A percentile compares a stretch with the other conserved stretches of the same genome.
Conservation (phyloP, 92 coral and sea anemone genomes). For the Siderastrea radians region DNA sequence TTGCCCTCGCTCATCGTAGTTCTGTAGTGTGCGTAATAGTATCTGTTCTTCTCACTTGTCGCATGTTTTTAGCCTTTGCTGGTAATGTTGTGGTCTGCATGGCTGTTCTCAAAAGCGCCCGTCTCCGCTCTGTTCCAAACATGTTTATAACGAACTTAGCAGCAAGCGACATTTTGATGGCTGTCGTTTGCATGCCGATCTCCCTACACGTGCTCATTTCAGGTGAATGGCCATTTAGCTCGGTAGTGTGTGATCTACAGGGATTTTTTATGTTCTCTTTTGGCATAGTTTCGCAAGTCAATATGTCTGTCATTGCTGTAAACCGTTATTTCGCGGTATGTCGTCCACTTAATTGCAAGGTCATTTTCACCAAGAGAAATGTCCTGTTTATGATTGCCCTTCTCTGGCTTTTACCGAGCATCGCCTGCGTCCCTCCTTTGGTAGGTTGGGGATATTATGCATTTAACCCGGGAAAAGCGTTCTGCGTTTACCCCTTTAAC, state of each 20-base stretch:
- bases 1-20: conserved; percentile 48
- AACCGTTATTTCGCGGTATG: conserved; percentile 79
- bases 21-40: conserved; percentile 38
- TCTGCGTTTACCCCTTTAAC: conserved; percentile 78
- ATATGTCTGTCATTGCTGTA: conserved; percentile 76
- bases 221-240: conserved; percentile 73
- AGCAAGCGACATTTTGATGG: conserved; percentile 74
- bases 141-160: conserved; percentile 78
- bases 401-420: conserved; percentile 78
- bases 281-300: conserved; percentile 76
- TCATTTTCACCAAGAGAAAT: conserved; percentile 62
- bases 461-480: conserved; percentile 74
- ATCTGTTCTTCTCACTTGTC: conserved; percentile 38
- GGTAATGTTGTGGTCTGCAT: conserved; percentile 70
- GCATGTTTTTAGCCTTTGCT: conserved; percentile 54
- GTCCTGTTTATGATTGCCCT: conserved; percentile 57
- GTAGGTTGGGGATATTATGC: conserved; percentile 84
- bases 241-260: conserved; percentile 64
- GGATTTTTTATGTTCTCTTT: conserved; percentile 76
- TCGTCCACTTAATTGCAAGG: conserved; percentile 62
- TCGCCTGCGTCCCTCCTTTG: conserved; percentile 81
- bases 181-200: conserved; percentile 71
- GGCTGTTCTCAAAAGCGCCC: conserved; percentile 48
- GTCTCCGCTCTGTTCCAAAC: conserved; percentile 71
- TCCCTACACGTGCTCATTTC: conserved; percentile 64